These are phyloP conservation scores for Melanaphis sacchari DNA, from an alignment of 1,140 invertebrate species.

Conservation along the genomic window DNA sequence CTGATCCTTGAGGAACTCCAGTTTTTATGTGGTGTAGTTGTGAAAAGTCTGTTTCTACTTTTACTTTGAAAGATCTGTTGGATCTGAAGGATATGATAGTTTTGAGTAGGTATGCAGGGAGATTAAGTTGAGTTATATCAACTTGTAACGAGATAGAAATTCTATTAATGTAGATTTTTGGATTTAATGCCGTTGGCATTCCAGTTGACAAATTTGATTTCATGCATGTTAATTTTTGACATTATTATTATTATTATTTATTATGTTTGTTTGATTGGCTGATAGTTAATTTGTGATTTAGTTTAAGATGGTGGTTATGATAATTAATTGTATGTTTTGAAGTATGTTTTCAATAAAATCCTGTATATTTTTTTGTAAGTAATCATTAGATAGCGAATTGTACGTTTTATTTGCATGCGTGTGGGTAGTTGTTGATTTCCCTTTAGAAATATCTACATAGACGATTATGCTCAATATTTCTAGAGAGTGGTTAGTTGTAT, in stretches of 20 bases:
- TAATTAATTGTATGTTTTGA: neutral
- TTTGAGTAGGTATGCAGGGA: no score
- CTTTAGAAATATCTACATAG: neutral
- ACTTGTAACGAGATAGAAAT: conserved; percentile 20
- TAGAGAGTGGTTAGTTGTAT: neutral
- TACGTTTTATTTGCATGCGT: neutral
- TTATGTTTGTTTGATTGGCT: neutral
- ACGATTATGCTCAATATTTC: neutral
- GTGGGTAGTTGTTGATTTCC: neutral
- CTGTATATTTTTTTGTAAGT: conserved; percentile 4
- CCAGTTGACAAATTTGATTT: conserved; percentile 32
- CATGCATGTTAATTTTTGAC: neutral
- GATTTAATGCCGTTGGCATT: conserved; percentile 23
- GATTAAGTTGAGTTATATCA: conserved; percentile 43
- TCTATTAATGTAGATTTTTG: conserved; percentile 27
- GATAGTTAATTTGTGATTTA: neutral
- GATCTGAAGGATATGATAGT: conserved; percentile 50
- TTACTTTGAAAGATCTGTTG: conserved; percentile 43
- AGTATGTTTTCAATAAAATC: conserved; percentile 30
- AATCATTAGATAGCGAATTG: neutral
- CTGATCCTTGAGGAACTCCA: conserved; percentile 58
- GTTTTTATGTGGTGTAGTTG: neutral
- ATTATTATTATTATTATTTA: no score
- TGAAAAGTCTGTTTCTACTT: conserved; percentile 12
- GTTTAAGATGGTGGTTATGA: neutral